Evolutionary conservation across 2,113 vertebrate species (phyloP), one percentile per base, ranked within the genome.

Genomic region (Rousettus leschenaultii): DNA sequence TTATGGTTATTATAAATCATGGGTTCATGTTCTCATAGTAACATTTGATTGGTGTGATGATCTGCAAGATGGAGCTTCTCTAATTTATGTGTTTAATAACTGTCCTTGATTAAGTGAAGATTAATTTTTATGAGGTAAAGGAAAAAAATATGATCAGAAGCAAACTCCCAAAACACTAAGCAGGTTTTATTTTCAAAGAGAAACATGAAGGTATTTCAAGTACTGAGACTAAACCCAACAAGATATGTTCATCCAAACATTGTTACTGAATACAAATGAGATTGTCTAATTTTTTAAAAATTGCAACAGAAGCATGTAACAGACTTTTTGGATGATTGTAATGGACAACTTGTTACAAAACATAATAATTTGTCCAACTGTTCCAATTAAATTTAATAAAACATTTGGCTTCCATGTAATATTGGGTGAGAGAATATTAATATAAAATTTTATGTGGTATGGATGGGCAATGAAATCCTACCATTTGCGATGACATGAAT

Each of bases 101-200:
- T 89, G 59, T 11, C 59, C 43, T 86, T 89, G 73, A 86, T 80
- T 92, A 77, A 92, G 3, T 38, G 43, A 71, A 75, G 57, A 65
- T 86, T 94, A 57, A 57, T 82, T 89, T 94, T 96, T 96, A 80
- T 92, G 35, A 65, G 38, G 21, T 86, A 82, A 63, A 57, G 13
- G 21, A 80, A 94, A 35, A 43, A 85, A 92, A 75, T 85, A 70
- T 59, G 26, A 61, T 74, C 59, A 95, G 6, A 92, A 71, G 21
- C 10, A 82, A 77, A 86, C 61, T 82, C 43, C 21, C 66, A 70
- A 53, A 94, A 74, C 79, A 79, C 73, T 73, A 26, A 35, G 38
- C 33, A 86, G 70, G 48, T 43, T 93, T 97, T 73, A 43, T 79
- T 85, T 78, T 59, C 82, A 57, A 95, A 83, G 40, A 94, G 38